A percentile compares a stretch with the other conserved stretches of the same genome.
Conservation (phyloP, 2,113 vertebrate species). For the Perognathus longimembris region DNA sequence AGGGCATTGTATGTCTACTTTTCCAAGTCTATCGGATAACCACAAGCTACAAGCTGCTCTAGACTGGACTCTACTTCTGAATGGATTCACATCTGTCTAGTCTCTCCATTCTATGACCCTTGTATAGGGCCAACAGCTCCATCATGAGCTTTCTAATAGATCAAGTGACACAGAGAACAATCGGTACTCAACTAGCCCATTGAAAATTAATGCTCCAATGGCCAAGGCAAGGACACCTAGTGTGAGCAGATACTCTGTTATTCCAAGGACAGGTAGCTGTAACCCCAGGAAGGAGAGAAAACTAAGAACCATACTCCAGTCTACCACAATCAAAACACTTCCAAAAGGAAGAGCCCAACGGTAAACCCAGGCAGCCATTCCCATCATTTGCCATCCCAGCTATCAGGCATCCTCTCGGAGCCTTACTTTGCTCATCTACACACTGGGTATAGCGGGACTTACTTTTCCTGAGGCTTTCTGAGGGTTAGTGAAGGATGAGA, state of each 20-base stretch:
- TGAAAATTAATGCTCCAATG: fast-evolving
- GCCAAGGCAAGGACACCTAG: neutral
- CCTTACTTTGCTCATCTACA: neutral
- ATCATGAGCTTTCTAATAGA: neutral
- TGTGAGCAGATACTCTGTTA: neutral
- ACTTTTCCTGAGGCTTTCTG: neutral
- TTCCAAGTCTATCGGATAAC: neutral
- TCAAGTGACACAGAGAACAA: neutral
- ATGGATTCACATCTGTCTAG: neutral
- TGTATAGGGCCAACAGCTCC: neutral
- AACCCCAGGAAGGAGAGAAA: neutral
- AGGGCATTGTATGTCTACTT: neutral
- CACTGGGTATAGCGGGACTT: neutral
- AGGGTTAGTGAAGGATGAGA: neutral
- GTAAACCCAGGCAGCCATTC: neutral
- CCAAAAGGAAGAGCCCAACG: neutral
- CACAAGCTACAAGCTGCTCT: neutral
- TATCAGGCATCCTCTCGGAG: neutral
- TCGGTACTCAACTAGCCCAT: neutral
- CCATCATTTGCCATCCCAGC: neutral
- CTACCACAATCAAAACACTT: neutral
- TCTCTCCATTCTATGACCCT: neutral
- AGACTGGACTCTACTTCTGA: neutral
- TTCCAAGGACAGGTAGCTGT: too few species aligned
- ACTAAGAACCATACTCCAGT: neutral